A percentile compares a stretch with the other conserved stretches of the same genome.
phyloP scores from a whole-genome alignment of 2,888 invertebrate genomes.

The Nipponacmea schrenckii region DNA sequence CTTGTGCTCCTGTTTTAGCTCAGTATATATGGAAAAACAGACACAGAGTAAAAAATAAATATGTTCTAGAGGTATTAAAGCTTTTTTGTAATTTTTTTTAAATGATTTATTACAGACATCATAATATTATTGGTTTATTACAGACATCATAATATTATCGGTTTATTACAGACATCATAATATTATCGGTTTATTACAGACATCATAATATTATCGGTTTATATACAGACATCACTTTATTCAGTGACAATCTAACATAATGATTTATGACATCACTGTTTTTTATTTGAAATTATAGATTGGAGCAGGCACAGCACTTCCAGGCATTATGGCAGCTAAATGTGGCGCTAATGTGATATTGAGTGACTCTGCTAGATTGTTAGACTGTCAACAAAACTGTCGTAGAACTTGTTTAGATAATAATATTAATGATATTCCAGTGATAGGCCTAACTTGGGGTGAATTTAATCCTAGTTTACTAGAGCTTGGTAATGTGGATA shows the following conservation, averaged over 20 bases:
- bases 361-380: slow-evolving; percentile 84
- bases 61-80: slow-evolving; percentile 80
- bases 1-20: slow-evolving; percentile 89
- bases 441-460: slow-evolving; percentile 92
- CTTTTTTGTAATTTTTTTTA: too few species aligned
- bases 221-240: too few species aligned
- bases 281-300: slow-evolving; percentile 53
- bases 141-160: too few species aligned
- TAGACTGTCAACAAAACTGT: slow-evolving; percentile 84
- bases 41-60: slow-evolving; percentile 72
- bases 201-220: too few species aligned
- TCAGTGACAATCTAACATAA: too few species aligned
- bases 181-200: too few species aligned
- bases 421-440: slow-evolving; percentile 76
- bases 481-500: slow-evolving; percentile 80
- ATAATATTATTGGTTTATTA: too few species aligned
- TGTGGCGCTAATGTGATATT: slow-evolving; percentile 89
- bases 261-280: too few species aligned
- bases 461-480: slow-evolving; percentile 80
- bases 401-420: slow-evolving; percentile 84
- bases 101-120: too few species aligned
- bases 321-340: slow-evolving; percentile 89
- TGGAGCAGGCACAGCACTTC: slow-evolving; percentile 90
- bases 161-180: too few species aligned
- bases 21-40: slow-evolving; percentile 85